Base-by-base conservation (phyloP, 1,140 invertebrate genomes). In the Drosophila hydei region DNA sequence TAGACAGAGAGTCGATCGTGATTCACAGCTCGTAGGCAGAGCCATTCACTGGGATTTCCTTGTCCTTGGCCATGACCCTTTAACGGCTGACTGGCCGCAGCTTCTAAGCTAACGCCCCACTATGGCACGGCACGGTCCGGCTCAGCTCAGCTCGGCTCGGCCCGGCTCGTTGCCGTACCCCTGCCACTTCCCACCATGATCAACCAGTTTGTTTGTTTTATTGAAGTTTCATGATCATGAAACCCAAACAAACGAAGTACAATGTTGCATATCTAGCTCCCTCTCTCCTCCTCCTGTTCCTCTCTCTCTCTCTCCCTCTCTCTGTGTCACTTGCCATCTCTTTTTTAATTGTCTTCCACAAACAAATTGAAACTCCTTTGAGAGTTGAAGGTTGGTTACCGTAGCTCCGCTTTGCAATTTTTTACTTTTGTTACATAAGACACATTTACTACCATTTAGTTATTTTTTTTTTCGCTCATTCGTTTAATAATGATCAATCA, bases 61-160 rank as follows among this genome's bases (percentile, higher is more conserved):
- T 88, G 83, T 88, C 83, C 83, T 88, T 88, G 83, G 62, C 84
- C 83, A 85, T 88, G 83, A 88, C 87, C 79, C 84, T 88, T 87
- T 87, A 87, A 87, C 84, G 83, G 78, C 74, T 83, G 78, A 88
- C 72, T 88, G 77, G 60, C 36, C 62, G 60, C 61, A 61, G 56
- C 60, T 69, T 79, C 75, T 77, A 63, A 52, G 19, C 18, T 16
- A 18, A 12, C 19, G 25, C 45, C 47, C 19, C 27, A 11, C 16
- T 16, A n/a, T n/a, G 42, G 33, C 8, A 48, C 45, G 45, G 12
- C 21, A 48, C 23, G 45, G 45, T 11, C n/a, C 42, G 18, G 43
- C 12, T 4, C 45, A 6, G 12, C 19, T n/a, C 47, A 6, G 21
- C 27, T 14, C 7, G 19, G 11, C 61, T 12, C 27, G 5, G 8